Evolutionary conservation across 2,888 invertebrate species (phyloP).

Genomic region (Eugnorisma glareosa): DNA sequence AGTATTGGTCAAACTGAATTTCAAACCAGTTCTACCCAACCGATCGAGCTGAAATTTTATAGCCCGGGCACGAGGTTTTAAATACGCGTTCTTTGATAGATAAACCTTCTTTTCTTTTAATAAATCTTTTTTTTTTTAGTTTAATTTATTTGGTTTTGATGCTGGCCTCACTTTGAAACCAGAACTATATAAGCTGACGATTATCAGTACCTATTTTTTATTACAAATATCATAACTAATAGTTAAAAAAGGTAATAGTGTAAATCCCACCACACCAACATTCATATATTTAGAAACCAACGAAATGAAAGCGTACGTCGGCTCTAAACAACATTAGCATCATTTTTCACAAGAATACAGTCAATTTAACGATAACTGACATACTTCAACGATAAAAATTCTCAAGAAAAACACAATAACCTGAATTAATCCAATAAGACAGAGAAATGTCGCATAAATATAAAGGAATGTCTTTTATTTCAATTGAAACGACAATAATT

Average conservation of each 20-base stretch:
- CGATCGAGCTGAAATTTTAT: no score
- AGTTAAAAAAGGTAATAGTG: not conserved
- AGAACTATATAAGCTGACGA: not conserved
- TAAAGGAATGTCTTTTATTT: slow-evolving; percentile 52
- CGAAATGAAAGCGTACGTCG: not conserved
- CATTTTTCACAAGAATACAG: slow-evolving; percentile 18
- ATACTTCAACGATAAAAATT: slow-evolving; percentile 46
- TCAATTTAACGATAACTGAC: slow-evolving; percentile 22
- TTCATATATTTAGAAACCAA: not conserved
- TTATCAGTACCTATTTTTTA: not conserved
- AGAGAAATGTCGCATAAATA: slow-evolving; percentile 53
- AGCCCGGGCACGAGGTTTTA: no score
- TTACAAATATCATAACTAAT: not conserved
- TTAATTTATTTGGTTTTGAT: not conserved
- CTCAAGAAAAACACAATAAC: slow-evolving; percentile 40
- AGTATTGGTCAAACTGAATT: no score
- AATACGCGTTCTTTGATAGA: no score
- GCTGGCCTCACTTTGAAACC: not conserved
- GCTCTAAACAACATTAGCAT: not conserved
- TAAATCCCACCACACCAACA: not conserved
- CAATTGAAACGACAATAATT: slow-evolving; percentile 43
- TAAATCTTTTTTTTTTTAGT: no score
- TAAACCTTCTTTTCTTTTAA: no score
- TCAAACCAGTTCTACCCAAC: no score
- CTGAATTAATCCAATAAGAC: slow-evolving; percentile 44